Evolutionary conservation across 2,888 invertebrate genomes (phyloP).

Genomic region (Norana najaformis): DNA sequence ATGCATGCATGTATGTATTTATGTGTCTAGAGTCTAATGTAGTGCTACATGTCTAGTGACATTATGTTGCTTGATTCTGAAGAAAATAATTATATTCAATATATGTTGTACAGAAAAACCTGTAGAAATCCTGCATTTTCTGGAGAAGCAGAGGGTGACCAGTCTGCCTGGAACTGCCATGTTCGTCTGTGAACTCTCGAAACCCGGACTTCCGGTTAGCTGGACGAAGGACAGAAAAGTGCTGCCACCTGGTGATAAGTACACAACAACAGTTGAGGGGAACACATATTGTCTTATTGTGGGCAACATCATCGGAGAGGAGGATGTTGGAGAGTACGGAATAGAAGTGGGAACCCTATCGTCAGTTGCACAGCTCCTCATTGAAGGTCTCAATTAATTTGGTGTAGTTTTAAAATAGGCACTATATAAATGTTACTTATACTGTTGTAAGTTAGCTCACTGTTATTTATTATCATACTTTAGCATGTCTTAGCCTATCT

Average conservation of each 20-base stretch:
- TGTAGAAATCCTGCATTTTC: conserved; percentile 38
- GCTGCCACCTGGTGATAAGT: conserved; percentile 35
- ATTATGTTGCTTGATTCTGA: too few species aligned
- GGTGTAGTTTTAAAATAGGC: too few species aligned
- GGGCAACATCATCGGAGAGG: not conserved
- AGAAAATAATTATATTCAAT: too few species aligned
- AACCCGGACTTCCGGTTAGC: conserved; percentile 74
- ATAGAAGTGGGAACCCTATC: conserved; percentile 46
- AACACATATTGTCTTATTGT: not conserved
- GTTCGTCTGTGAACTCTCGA: conserved; percentile 80
- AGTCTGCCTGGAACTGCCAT: conserved; percentile 56
- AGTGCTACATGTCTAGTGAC: not conserved
- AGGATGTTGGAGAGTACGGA: not conserved
- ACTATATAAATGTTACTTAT: too few species aligned
- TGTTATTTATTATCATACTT: too few species aligned
- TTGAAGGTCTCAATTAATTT: conserved; percentile 52
- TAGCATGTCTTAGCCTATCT: too few species aligned
- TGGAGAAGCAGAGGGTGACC: conserved; percentile 42
- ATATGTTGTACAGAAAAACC: conserved; percentile 39
- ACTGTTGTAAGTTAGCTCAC: too few species aligned
- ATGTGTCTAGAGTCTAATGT: too few species aligned
- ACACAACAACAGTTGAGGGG: conserved; percentile 47
- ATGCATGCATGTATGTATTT: too few species aligned
- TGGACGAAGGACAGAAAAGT: conserved; percentile 69
- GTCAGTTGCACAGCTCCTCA: conserved; percentile 52